Conservation (phyloP, 1,140 invertebrate species). For the Diabrotica virgifera region DNA sequence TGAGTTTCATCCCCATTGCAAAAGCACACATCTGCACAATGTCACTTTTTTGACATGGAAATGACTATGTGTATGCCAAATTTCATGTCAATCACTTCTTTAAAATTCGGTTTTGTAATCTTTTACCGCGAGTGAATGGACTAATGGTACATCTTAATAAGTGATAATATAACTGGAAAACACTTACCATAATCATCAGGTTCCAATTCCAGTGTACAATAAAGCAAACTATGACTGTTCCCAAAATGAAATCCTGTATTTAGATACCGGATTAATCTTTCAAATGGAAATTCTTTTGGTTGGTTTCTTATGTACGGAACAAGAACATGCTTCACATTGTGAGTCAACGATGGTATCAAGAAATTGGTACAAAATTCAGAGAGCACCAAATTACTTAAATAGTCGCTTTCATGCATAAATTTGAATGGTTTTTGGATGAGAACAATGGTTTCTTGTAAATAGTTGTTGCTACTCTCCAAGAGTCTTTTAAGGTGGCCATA, state of each 20-base stretch:
- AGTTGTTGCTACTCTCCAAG: slow-evolving; percentile 56
- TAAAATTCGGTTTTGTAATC: too few species aligned
- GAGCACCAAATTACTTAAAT: slow-evolving; percentile 34
- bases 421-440: slow-evolving; percentile 72
- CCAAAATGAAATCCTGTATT: slow-evolving; percentile 45
- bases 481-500: slow-evolving; percentile 69
- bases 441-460: slow-evolving; percentile 68
- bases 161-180: slow-evolving; percentile 4
- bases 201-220: slow-evolving; percentile 65
- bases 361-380: slow-evolving; percentile 47
- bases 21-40: too few species aligned
- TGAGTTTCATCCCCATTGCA: too few species aligned
- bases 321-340: slow-evolving; percentile 50
- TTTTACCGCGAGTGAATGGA: too few species aligned
- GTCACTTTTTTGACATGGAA: too few species aligned
- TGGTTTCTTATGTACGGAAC: slow-evolving; percentile 53
- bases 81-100: too few species aligned
- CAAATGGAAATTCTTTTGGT: slow-evolving; percentile 50
- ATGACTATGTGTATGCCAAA: too few species aligned
- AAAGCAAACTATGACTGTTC: slow-evolving; percentile 52
- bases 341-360: slow-evolving; percentile 42
- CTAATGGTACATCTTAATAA: too few species aligned
- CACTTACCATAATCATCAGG: slow-evolving; percentile 60
- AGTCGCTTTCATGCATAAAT: slow-evolving; percentile 42
- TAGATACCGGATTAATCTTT: slow-evolving; percentile 51